Conservation (phyloP, 2,113 vertebrate species). For the Triplophysa rosa region DNA sequence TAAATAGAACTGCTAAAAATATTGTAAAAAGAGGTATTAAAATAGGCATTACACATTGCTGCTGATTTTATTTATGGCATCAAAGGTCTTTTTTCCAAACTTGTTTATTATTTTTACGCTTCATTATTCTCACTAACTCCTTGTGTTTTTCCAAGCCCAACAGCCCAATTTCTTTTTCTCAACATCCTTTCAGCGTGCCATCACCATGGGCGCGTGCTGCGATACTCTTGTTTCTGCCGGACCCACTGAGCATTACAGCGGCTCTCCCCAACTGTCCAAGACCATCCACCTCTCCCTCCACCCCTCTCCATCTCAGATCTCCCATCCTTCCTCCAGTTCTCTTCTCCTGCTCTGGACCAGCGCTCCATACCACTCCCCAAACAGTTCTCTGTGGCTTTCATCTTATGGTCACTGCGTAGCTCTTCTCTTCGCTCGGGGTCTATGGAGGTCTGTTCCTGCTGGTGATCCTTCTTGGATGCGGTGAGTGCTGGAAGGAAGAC, state of each 20-base stretch:
- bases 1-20: neutral
- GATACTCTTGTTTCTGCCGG: conserved; percentile 64
- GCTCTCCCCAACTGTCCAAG: conserved; percentile 61
- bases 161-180: neutral
- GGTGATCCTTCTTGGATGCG: neutral
- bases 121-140: conserved; percentile 8
- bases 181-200: neutral
- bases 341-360: neutral
- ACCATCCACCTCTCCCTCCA: conserved; percentile 37
- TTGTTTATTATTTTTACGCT: neutral
- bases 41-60: neutral
- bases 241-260: conserved; percentile 64
- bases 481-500: conserved; percentile 25
- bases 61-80: neutral
- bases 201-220: conserved; percentile 74
- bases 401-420: neutral
- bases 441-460: conserved; percentile 18
- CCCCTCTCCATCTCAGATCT: neutral
- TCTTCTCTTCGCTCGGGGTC: neutral
- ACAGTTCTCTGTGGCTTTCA: neutral
- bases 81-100: neutral
- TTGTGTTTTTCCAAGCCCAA: neutral
- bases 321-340: conserved; percentile 13
- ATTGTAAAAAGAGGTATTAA: neutral
- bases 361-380: neutral